Base-by-base conservation (phyloP, 2,113 vertebrate species). In the Zosterops borbonicus region DNA sequence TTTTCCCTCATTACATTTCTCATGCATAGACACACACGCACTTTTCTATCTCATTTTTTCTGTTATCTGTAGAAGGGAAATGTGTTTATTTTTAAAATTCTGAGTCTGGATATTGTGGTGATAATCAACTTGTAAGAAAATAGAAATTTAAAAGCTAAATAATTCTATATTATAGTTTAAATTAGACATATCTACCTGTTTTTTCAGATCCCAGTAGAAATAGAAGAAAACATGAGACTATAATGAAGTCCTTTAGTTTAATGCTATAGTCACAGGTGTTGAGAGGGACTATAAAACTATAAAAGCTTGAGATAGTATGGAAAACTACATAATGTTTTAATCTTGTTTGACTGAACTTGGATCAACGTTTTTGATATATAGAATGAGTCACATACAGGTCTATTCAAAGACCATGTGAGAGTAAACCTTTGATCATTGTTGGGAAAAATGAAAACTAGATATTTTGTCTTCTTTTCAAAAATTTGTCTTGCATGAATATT, bases 401-500 rank as follows among this genome's bases (percentile, higher is more conserved):
- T 94, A 87, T 89, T 82, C 35, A 71, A 84, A 71, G 56, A 33
- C 22, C 5, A 0, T 23, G 7, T 63, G 47, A 86, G n/a, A 77
- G 8, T 63, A 83, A 63, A 9, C 3, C 44, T 78, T 71, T 86
- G 52, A 81, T 74, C 49, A 7, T 18, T 41, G 39, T n/a, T 83
- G n/a, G 22, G 67, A 39, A 68, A 60, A 59, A 68, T 39, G 88
- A 70, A 35, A 35, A 12, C 33, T 63, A 63, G 14, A 11, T 62
- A 21, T 47, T 71, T 87, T 80, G 15, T 68, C 31, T 63, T 68
- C n/a, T 56, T 23, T 87, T 86, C 3, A 17, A 71, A 80, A 93
- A 71, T 75, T 81, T 90, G 31, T 64, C 37, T 94, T 89, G 35
- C n/a, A 87, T 96, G 80, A 97, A 94, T 94, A 96, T 53, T 81